Evolutionary conservation across 2,888 invertebrate species (phyloP), one percentile per base, ranked within the genome.

Genomic region (Oscheius sp.): DNA sequence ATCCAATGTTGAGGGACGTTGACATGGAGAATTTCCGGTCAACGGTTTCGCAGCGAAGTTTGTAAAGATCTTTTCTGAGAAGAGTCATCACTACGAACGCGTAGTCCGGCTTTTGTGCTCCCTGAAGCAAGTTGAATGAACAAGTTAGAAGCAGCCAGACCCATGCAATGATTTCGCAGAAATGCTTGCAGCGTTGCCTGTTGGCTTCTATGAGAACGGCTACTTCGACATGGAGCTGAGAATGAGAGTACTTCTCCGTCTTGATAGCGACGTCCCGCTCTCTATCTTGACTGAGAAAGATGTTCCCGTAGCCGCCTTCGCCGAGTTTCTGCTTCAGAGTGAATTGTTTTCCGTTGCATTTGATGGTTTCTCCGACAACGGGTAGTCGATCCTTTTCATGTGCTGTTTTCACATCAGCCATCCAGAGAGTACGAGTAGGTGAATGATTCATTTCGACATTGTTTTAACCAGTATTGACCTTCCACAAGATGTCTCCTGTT

Each of bases 281-380:
- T 9, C 70, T 70, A n/a, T 77, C 75, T 47, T 70, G 59, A 17
- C 71, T 70, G 24, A 54, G 54, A 45, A 78, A 78, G 4, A 78
- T 80, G 24, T 70, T 71, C 1, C 80, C 79, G 64, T 79, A 81
- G 38, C 80, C 80, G 30, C 79, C 80, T 41, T 81, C 80, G 33
- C 80, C 80, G 22, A 80, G 73, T 4, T 70, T 70, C 50, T 69
- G 59, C 14, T 68, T 64, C 63, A 80, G 62, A 22, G 70, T 72
- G 66, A 75, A 78, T 49, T 61, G 50, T 61, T 75, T 73, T 1
- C 59, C 63, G 56, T 64, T 44, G 1, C 17, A n/a, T n/a, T 64
- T 50, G 41, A 64, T 32, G 8, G 12, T 20, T 2, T 64, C 64
- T 50, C 64, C 64, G n/a, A 51, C 6, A 0, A n/a, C 14, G 9